These are phyloP conservation scores for Propithecus perrieri DNA, from an alignment of 2,797 vertebrate species.

Conservation along the genomic window DNA sequence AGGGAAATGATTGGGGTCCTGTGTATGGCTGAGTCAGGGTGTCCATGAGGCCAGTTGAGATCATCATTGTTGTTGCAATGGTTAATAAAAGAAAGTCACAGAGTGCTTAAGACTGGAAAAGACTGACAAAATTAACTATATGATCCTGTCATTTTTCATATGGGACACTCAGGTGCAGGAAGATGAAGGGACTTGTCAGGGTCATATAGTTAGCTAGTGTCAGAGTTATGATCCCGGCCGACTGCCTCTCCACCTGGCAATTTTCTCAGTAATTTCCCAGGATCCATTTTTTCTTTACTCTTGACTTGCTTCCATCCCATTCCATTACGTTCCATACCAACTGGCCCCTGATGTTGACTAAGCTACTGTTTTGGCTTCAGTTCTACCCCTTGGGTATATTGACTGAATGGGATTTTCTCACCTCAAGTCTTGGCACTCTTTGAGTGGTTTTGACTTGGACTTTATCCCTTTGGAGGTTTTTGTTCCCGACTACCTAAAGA, in stretches of 20 bases:
- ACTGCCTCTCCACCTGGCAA: background rate
- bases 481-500: background rate
- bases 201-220: background rate
- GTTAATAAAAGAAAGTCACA: background rate
- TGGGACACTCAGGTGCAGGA: background rate
- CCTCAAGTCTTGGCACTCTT: background rate
- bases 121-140: background rate
- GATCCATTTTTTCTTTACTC: background rate
- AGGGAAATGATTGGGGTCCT: background rate
- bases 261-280: background rate
- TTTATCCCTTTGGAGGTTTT: background rate
- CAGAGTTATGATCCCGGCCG: background rate
- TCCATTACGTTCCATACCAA: background rate
- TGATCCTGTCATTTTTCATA: background rate
- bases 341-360: background rate
- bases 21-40: too few relatives aligned
- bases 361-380: background rate
- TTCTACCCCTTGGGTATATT: background rate
- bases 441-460: background rate
- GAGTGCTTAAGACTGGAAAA: background rate
- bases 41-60: accelerated
- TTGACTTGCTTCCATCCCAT: background rate
- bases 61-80: background rate
- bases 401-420: background rate
- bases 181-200: background rate